A percentile compares a stretch with the other conserved stretches of the same genome.
Conservation (phyloP, 2,888 invertebrate species). For the Apeira syringaria region DNA sequence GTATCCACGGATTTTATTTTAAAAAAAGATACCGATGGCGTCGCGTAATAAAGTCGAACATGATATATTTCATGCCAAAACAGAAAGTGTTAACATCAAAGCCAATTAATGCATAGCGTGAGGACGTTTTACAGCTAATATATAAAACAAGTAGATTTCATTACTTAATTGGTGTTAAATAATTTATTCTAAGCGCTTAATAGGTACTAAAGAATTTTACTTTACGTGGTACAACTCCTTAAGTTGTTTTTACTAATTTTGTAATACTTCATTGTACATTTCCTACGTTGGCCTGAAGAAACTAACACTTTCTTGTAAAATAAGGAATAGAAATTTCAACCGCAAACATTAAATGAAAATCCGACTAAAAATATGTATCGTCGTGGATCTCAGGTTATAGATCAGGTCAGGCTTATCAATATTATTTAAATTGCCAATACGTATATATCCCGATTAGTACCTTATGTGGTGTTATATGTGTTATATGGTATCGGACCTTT, state of each 20-base stretch:
- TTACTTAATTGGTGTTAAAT: slow-evolving; percentile 20
- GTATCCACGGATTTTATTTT: slow-evolving; percentile 25
- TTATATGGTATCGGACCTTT: too few relatives aligned
- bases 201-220: neutral
- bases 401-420: too few relatives aligned
- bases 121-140: slow-evolving; percentile 25
- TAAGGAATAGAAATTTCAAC: too few relatives aligned
- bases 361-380: too few relatives aligned
- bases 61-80: slow-evolving; percentile 12
- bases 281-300: too few relatives aligned
- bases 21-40: slow-evolving; percentile 20
- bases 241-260: slow-evolving; percentile 7
- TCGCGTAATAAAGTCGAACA: slow-evolving; percentile 24
- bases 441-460: too few relatives aligned
- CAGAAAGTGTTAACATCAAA: slow-evolving; percentile 23
- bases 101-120: slow-evolving; percentile 26
- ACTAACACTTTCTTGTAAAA: too few relatives aligned
- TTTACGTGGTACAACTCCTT: neutral
- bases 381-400: too few relatives aligned
- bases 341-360: too few relatives aligned
- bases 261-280: too few relatives aligned
- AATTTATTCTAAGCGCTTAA: slow-evolving; percentile 13
- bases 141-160: slow-evolving; percentile 24
- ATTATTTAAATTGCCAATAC: too few relatives aligned
- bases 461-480: too few relatives aligned